These are phyloP conservation scores for Parasteatoda tepidariorum DNA, from an alignment of 1,140 invertebrate genomes.

Conservation along the genomic window DNA sequence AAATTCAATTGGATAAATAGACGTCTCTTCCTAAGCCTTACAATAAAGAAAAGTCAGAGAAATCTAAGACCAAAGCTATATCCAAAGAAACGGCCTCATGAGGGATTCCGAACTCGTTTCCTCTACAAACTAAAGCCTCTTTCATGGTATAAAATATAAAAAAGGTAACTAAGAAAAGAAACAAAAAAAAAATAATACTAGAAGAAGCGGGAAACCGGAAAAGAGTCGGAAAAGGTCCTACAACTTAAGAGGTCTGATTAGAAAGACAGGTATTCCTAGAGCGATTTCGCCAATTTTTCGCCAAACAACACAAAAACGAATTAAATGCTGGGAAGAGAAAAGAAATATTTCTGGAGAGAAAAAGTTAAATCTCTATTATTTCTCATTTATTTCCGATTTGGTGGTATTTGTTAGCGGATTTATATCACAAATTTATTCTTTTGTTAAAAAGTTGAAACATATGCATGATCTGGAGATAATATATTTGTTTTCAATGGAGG, in stretches of 20 bases:
- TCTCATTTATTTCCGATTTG: too few species aligned
- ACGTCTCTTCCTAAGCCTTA: not conserved
- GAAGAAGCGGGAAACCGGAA: not conserved
- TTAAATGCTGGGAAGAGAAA: too few species aligned
- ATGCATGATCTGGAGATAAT: too few species aligned
- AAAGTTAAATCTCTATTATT: too few species aligned
- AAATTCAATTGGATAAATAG: not conserved
- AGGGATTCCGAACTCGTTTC: not conserved
- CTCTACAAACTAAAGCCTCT: not conserved
- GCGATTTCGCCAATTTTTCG: not conserved
- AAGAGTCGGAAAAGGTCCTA: not conserved
- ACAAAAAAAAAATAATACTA: not conserved
- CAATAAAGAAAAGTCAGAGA: not conserved
- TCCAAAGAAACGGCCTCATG: not conserved
- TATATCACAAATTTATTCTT: too few species aligned
- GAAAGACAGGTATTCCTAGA: not conserved
- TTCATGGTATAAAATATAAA: not conserved
- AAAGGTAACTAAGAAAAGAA: not conserved
- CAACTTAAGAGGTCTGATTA: not conserved
- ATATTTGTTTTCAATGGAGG: too few species aligned
- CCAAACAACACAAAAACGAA: too few species aligned
- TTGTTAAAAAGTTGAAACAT: too few species aligned
- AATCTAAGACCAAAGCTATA: not conserved
- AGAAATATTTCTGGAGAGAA: too few species aligned
- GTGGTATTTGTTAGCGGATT: too few species aligned